Percentiles rank a stretch among this genome's conserved stretches.
phyloP scores from a whole-genome alignment of 2,888 invertebrate genomes.

The Xestia ashworthii region DNA sequence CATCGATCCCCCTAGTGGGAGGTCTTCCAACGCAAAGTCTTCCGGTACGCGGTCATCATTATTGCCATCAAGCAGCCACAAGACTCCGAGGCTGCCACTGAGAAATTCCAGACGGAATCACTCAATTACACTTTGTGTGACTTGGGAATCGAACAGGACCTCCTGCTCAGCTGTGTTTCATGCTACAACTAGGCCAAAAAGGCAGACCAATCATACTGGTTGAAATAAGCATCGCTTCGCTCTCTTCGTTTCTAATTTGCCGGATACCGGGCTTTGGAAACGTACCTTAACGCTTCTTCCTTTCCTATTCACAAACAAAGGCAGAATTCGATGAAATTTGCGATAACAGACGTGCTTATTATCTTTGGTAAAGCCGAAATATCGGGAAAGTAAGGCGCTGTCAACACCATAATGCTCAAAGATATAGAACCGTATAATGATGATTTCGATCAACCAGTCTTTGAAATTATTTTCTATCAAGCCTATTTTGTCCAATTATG shows the following conservation, averaged over 20 bases:
- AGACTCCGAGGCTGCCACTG: too few relatives aligned
- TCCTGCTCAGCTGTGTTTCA: not conserved
- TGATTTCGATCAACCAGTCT: too few relatives aligned
- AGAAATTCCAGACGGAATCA: too few relatives aligned
- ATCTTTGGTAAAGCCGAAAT: constrained; percentile 14
- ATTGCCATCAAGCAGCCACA: not conserved
- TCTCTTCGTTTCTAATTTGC: not conserved
- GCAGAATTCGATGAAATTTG: constrained; percentile 9
- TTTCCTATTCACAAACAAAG: not conserved
- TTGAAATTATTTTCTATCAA: too few relatives aligned
- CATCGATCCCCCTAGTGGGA: too few relatives aligned
- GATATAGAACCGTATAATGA: too few relatives aligned
- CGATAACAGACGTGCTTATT: not conserved
- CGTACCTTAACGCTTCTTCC: not conserved
- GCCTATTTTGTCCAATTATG: too few relatives aligned
- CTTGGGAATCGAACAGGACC: not conserved
- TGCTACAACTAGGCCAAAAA: not conserved
- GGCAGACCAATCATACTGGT: not conserved
- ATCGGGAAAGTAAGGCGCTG: too few relatives aligned
- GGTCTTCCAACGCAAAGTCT: too few relatives aligned
- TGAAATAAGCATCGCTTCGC: not conserved
- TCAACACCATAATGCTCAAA: too few relatives aligned
- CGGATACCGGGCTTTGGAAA: not conserved
- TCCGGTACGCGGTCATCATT: too few relatives aligned
- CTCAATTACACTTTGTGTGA: not conserved